These are phyloP conservation scores for Aptenodytes patagonicus DNA, from an alignment of 2,113 vertebrate genomes.

Conservation along the genomic window DNA sequence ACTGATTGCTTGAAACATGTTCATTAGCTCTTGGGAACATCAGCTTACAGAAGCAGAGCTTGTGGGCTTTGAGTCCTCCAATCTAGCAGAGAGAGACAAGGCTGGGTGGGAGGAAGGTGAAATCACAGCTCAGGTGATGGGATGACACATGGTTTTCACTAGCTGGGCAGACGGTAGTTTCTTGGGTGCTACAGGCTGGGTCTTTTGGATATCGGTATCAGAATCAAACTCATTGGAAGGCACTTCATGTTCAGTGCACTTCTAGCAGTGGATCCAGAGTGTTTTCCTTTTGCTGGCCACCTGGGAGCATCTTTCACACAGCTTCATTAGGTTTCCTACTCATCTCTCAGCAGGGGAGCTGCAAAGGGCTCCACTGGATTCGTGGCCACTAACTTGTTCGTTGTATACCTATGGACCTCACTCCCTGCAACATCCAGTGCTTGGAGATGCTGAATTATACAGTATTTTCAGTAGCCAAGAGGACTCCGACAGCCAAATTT, in stretches of 20 bases:
- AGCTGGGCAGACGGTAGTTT: rapidly evolving
- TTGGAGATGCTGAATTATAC: neutral
- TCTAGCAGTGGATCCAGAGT: neutral
- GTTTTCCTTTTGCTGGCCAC: neutral
- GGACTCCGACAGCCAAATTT: neutral
- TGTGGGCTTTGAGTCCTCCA: neutral
- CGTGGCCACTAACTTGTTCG: neutral
- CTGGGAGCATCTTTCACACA: neutral
- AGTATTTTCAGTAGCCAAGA: neutral
- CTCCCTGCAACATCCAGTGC: neutral
- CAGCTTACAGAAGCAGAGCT: neutral
- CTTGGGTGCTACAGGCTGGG: neutral
- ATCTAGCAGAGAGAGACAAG: rapidly evolving
- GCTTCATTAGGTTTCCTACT: neutral
- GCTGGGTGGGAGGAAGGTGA: neutral
- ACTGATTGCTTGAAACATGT: neutral
- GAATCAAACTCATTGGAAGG: neutral
- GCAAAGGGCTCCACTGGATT: neutral
- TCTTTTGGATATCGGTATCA: neutral
- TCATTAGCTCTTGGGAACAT: neutral
- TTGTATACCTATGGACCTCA: neutral
- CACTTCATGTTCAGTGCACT: neutral
- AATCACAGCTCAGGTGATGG: neutral
- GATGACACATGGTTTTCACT: neutral
- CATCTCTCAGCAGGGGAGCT: neutral